phyloP scores from a whole-genome alignment of 2,113 vertebrate genomes.

The Heptranchias perlo region DNA sequence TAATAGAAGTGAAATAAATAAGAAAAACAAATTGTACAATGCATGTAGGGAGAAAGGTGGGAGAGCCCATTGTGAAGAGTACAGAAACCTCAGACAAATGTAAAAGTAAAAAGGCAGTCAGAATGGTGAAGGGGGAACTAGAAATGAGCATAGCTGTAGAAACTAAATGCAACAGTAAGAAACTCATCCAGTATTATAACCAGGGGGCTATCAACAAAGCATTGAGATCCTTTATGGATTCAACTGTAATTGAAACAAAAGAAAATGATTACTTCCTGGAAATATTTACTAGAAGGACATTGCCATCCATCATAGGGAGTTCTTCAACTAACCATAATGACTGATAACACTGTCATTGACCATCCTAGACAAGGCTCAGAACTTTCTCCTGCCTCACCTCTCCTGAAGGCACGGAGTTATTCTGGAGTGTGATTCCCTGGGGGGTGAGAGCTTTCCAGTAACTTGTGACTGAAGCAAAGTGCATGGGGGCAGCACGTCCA shows the following conservation, averaged over 20 bases:
- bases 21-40: not conserved
- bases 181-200: not conserved
- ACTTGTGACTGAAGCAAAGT: no score
- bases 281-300: not conserved
- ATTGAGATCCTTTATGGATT: not conserved
- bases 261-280: not conserved
- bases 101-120: not conserved
- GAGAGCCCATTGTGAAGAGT: not conserved
- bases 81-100: not conserved
- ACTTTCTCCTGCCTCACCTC: no score
- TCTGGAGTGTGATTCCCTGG: no score
- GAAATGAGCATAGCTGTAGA: not conserved
- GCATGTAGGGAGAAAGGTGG: not conserved
- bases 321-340: no score
- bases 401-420: no score
- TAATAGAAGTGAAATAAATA: not conserved
- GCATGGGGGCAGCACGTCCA: no score
- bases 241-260: not conserved
- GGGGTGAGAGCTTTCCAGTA: no score
- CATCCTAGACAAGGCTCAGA: no score
- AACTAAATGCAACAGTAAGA: not conserved
- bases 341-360: no score
- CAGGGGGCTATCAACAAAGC: not conserved
- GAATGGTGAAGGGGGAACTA: not conserved
- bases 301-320: no score